Evolutionary conservation across 2,113 vertebrate species (phyloP).

Genomic region (Semicossyphus pulcher): DNA sequence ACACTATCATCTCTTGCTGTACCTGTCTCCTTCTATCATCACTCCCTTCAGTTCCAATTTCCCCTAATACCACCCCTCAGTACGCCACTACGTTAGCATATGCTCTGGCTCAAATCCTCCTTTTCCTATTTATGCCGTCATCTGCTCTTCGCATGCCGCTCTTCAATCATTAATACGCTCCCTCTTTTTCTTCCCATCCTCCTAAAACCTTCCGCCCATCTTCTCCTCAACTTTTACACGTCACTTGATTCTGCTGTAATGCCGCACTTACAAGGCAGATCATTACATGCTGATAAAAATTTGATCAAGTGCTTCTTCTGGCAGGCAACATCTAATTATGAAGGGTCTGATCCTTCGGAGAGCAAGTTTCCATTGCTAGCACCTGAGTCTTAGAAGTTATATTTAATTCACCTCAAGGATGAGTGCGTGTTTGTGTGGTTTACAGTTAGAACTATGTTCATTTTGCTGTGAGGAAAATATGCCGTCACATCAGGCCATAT

Average conservation of each 20-base stretch:
- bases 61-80: constrained; percentile 15
- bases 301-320: constrained; percentile 41
- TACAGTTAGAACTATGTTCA: too few species aligned
- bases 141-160: constrained; percentile 55
- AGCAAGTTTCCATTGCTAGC: not conserved
- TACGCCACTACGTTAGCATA: constrained; percentile 41
- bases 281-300: constrained; percentile 49
- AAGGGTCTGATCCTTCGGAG: constrained; percentile 20
- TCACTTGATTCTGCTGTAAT: constrained; percentile 37
- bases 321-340: constrained; percentile 29
- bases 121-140: constrained; percentile 66
- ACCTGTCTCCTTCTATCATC: constrained; percentile 16
- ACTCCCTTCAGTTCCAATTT: constrained; percentile 16
- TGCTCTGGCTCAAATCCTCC: constrained; percentile 39
- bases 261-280: constrained; percentile 28
- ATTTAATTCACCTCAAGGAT: not conserved
- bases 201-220: constrained; percentile 42
- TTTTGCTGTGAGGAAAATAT: too few species aligned
- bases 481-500: too few species aligned
- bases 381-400: not conserved
- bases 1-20: not conserved
- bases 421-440: not conserved
- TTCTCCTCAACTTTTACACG: constrained; percentile 31
- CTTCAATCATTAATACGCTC: constrained; percentile 68
- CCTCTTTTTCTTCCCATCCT: constrained; percentile 27